Conservation (phyloP, 2,113 vertebrate species). For the Nibea albiflora region DNA sequence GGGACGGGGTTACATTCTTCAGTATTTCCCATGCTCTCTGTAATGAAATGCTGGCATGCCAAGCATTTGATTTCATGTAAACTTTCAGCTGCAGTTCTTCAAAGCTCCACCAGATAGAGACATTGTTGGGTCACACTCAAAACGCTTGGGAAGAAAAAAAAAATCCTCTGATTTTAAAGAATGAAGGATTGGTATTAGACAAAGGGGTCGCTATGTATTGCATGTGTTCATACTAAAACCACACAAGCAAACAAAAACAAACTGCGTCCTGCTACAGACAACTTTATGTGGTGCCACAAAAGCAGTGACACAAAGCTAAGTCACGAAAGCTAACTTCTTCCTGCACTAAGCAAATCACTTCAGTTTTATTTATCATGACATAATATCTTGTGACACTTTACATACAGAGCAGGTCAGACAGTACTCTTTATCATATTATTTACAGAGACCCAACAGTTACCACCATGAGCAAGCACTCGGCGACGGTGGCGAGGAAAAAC, state of each 20-base stretch:
- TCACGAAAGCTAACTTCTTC: not conserved
- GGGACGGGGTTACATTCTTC: not conserved
- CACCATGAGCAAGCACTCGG: too few species aligned
- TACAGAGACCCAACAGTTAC: too few species aligned
- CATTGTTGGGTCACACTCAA: slow-evolving; percentile 53
- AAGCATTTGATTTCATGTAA: not conserved
- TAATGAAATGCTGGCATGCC: not conserved
- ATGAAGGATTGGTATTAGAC: not conserved
- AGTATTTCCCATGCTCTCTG: not conserved
- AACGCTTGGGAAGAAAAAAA: not conserved
- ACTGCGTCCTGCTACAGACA: not conserved
- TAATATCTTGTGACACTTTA: too few species aligned
- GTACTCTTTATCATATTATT: too few species aligned
- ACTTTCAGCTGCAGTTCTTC: slow-evolving; percentile 50
- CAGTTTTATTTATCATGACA: too few species aligned
- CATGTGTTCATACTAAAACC: not conserved
- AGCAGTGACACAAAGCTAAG: too few species aligned
- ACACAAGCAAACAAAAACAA: not conserved
- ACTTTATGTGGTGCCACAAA: not conserved
- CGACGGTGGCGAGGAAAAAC: too few species aligned
- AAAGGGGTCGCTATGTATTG: not conserved
- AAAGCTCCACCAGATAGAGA: slow-evolving; percentile 64
- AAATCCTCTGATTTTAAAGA: slow-evolving; percentile 9
- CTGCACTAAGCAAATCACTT: not conserved
- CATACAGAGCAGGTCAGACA: too few species aligned